A percentile compares a stretch with the other conserved stretches of the same genome.
Evolutionary conservation across 2,113 vertebrate species (phyloP).

Genomic region (Trichomycterus rosablanca): DNA sequence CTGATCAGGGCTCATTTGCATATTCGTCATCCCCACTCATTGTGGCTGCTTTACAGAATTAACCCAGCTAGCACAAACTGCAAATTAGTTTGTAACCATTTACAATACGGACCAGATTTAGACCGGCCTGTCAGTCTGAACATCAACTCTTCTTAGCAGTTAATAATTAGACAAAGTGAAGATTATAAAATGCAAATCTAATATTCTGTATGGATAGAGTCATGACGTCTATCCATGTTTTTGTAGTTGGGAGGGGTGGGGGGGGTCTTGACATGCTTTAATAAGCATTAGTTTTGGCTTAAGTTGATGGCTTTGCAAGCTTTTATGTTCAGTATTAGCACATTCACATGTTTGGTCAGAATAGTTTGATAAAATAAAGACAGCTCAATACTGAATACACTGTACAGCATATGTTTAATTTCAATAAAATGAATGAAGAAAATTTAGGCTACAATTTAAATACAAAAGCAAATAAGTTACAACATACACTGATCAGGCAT

Average conservation of each 20-base stretch:
- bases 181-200: conserved; percentile 29
- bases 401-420: too few relatives aligned
- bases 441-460: too few relatives aligned
- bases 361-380: too few relatives aligned
- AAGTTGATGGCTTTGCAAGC: conserved; percentile 2
- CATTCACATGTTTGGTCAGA: conserved; percentile 1
- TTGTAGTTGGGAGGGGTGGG: conserved; percentile 9
- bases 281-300: conserved; percentile 11
- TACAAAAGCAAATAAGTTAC: too few relatives aligned
- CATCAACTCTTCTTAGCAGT: conserved; percentile 9
- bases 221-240: conserved; percentile 24
- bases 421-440: too few relatives aligned
- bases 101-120: conserved; percentile 37
- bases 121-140: conserved; percentile 20
- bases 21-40: conserved; percentile 24
- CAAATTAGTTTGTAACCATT: conserved; percentile 30
- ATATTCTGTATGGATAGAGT: too few relatives aligned
- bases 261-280: conserved; percentile 16
- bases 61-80: conserved; percentile 30
- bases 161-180: conserved; percentile 32
- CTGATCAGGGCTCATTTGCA: conserved; percentile 30
- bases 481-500: too few relatives aligned
- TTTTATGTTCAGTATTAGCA: conserved; percentile 12
- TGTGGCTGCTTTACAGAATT: conserved; percentile 24
- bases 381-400: too few relatives aligned